Percentiles rank a stretch among this genome's conserved stretches.
Conservation (phyloP, 2,113 vertebrate species). For the Limnothrissa miodon region DNA sequence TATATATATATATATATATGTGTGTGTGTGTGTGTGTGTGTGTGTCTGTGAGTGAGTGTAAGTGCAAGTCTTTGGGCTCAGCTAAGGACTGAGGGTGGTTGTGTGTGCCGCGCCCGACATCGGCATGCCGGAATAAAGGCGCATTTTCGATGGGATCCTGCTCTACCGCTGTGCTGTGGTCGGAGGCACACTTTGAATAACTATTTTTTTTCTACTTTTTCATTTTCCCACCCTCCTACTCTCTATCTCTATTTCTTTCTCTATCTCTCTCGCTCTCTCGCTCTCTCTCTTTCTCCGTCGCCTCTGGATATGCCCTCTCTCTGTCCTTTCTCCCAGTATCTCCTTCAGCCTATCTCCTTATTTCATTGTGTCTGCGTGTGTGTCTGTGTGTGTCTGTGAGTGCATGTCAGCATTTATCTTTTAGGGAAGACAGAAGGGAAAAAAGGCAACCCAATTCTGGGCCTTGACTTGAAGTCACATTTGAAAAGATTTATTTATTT, state of each 20-base stretch:
- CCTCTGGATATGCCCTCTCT: neutral
- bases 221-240: no score
- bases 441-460: neutral
- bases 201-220: neutral
- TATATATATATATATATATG: no score
- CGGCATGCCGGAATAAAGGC: neutral
- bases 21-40: no score
- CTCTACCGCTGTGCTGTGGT: neutral
- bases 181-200: neutral
- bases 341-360: conserved; percentile 9
- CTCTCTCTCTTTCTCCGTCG: neutral
- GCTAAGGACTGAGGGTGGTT: neutral
- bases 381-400: conserved; percentile 21
- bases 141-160: neutral
- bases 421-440: conserved; percentile 8
- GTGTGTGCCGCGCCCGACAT: neutral
- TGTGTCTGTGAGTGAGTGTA: no score
- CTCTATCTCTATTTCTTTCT: neutral
- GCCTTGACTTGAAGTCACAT: conserved; percentile 22
- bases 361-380: conserved; percentile 8
- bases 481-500: neutral
- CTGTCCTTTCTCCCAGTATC: neutral
- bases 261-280: conserved; percentile 1
- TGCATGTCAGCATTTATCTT: conserved; percentile 17
- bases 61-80: no score